Base-by-base conservation (phyloP, 1,140 invertebrate species). In the Adoxophyes honmai region DNA sequence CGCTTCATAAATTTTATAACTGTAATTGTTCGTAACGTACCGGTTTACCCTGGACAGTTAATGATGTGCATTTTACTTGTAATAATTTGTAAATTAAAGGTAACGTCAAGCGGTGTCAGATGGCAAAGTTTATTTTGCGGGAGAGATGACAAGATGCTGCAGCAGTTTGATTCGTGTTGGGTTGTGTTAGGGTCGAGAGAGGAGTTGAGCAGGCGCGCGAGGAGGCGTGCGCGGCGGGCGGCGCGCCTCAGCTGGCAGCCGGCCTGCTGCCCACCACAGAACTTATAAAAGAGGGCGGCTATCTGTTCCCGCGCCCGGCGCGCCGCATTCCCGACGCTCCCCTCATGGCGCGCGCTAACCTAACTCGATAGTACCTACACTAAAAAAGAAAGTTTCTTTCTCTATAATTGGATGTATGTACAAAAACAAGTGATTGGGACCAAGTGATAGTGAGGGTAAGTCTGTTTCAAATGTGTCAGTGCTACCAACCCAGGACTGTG, bases 391-490 rank as follows among this genome's bases (percentile, higher is more conserved):
- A 75, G 73, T 75, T 75, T 51, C 42, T 80, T 76, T 79, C 81
- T 81, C 70, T 80, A 75, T 76, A 68, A 33, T 53, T 60, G 44
- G 14, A 36, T 57, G 34, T 65, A 33, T 70, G 64, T 70, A 38
- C 55, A 68, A 59, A 70, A 60, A 78, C 71, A 66, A 74, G 73
- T 81, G 64, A 75, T 70, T 70, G 81, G 82, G 81, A 86, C 81
- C 81, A 86, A 88, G 81, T 86, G 78, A 88, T 81, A 57, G 85
- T 85, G 75, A 86, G 81, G 85, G 85, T 88, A 88, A 88, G 84
- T 87, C 69, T 39, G 53, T 74, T 68, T 72, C 60, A 48, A 65
- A 70, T 64, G 81, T 78, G 75, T 72, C 52, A 67, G 75, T 84
- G 80, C 67, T 74, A 64, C 66, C 69, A 68, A 61, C 60, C 57